phyloP scores from a whole-genome alignment of 2,888 invertebrate genomes.

The Fissipunctia ypsillon region DNA sequence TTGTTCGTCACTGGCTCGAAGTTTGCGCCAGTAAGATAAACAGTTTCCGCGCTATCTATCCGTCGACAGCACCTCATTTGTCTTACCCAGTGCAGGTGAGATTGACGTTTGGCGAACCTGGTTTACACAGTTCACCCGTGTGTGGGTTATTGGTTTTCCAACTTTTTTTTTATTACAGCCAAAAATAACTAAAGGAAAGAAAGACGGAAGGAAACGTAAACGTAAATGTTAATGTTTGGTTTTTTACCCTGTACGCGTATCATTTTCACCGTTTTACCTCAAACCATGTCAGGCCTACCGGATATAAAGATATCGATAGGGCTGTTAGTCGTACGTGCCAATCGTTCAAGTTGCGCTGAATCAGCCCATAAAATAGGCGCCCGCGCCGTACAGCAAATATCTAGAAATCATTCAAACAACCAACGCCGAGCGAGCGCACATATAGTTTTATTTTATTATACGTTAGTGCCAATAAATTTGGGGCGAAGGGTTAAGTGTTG shows the following conservation, averaged over 20 bases:
- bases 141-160: constrained; percentile 21
- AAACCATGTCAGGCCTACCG: constrained; percentile 47
- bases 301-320: constrained; percentile 76
- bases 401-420: constrained; percentile 73
- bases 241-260: constrained; percentile 9
- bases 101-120: constrained; percentile 36
- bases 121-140: constrained; percentile 17
- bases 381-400: constrained; percentile 68
- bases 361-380: constrained; percentile 78
- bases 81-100: constrained; percentile 52
- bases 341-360: constrained; percentile 80
- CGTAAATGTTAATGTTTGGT: constrained; percentile 52
- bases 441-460: constrained; percentile 71
- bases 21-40: constrained; percentile 41
- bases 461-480: constrained; percentile 68
- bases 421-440: constrained; percentile 34
- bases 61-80: constrained; percentile 53
- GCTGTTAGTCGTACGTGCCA: constrained; percentile 82
- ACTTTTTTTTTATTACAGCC: constrained; percentile 23
- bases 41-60: constrained; percentile 45
- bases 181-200: constrained; percentile 18
- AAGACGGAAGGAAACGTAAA: constrained; percentile 38
- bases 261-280: constrained; percentile 44
- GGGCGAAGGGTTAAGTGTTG: constrained; percentile 51
- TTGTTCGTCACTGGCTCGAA: constrained; percentile 38